Evolutionary conservation across 2,113 vertebrate species (phyloP), one percentile per base, ranked within the genome.

Genomic region (Entomyzon cyanotis): DNA sequence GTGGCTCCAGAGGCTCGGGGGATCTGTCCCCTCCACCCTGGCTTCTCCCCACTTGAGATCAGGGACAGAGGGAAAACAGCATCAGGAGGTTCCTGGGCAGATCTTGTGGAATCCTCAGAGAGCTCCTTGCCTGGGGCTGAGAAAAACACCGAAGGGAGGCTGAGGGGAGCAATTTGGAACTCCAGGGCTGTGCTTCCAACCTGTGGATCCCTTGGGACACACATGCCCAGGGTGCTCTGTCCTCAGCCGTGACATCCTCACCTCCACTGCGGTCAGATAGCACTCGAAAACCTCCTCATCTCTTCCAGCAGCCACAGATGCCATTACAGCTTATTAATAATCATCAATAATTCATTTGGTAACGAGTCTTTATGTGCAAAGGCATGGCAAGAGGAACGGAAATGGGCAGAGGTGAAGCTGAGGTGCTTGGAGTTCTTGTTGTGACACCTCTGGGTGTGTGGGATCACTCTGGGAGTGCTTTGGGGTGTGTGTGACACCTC

Each of bases 321-420:
- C 91, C 73, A 86, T 94, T 95, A 94, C 42, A 79, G 59, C 67
- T 90, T 79, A 90, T 96, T 96, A 96, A 90, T 90, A 53, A 65
- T 65, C 41, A 65, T 96, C 64, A 95, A 94, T 96, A 95, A 94
- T 96, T 94, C n/a, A 96, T 83, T 28, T 11, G 12, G 13, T 87
- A 95, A 83, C 9, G 85, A 94, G 44, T 5, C 49, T 76, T 82
- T 46, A 17, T 46, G 87, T 64, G 76, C 71, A 90, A 82, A 95
- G 83, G 78, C 77, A 53, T 77, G 11, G 6, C 46, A 16, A 75
- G 84, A 78, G 67, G 73, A 94, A 63, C 25, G 8, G 44, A 53
- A 52, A 67, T 28, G 56, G 81, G 62, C 87, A 63, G 75, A 74
- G 82, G 63, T 83, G 86, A 35, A 25, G 30, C n/a, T 15, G 71